Conservation (phyloP, 2,113 vertebrate genomes). For the Equus quagga region DNA sequence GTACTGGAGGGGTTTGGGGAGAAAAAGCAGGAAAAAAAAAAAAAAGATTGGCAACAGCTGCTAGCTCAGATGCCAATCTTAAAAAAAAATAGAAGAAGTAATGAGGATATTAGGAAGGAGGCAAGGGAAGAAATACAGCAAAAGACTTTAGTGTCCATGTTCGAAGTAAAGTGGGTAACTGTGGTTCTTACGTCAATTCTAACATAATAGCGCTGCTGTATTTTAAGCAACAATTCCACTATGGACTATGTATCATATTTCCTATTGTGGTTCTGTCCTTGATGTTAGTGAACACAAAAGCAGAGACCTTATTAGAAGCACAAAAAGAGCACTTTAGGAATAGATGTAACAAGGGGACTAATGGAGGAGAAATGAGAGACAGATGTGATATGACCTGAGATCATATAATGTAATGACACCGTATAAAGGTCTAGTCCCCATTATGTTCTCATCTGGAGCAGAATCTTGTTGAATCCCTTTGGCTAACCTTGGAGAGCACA, state of each 20-base stretch:
- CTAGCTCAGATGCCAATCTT: too few species aligned
- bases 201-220: not conserved
- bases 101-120: not conserved
- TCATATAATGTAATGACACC: not conserved
- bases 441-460: not conserved
- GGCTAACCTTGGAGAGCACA: not conserved
- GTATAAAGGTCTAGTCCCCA: not conserved
- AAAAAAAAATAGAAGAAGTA: too few species aligned
- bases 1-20: too few species aligned
- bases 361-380: not conserved
- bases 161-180: not conserved
- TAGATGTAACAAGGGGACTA: not conserved
- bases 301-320: not conserved
- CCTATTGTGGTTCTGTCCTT: not conserved
- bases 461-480: not conserved
- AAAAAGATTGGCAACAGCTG: too few species aligned
- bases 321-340: not conserved
- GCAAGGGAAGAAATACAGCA: not conserved
- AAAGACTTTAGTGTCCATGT: not conserved
- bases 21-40: too few species aligned
- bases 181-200: not conserved
- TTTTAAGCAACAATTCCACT: not conserved
- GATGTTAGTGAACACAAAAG: not conserved
- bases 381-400: not conserved
- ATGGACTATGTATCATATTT: accelerated